These are phyloP conservation scores for Silvanus unidentatus DNA, from an alignment of 2,888 invertebrate genomes.

Conservation along the genomic window DNA sequence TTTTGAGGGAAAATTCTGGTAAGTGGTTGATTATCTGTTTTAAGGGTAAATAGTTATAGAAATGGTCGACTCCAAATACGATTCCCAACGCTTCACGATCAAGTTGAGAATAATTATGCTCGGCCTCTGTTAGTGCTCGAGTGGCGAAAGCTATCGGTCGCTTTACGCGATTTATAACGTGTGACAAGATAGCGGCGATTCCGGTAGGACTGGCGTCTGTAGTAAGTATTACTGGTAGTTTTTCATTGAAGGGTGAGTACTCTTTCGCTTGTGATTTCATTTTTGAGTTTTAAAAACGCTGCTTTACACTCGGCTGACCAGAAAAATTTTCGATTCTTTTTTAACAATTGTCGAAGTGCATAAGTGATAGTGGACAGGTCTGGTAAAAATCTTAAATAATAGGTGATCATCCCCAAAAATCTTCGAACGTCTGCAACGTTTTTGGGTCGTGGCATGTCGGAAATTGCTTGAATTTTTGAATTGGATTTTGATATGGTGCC, in stretches of 20 bases:
- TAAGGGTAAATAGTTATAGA: conserved; percentile 30
- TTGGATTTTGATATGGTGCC: conserved; percentile 1
- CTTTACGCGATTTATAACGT: conserved; percentile 20
- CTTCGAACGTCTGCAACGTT: conserved; percentile 19
- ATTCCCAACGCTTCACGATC: conserved; percentile 33
- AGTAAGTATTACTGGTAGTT: neutral
- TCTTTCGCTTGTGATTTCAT: neutral
- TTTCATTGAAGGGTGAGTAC: neutral
- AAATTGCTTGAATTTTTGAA: conserved; percentile 20
- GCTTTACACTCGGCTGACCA: neutral
- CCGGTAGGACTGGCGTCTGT: neutral
- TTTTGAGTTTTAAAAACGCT: neutral
- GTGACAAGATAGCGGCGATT: neutral
- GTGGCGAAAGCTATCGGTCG: conserved; percentile 29
- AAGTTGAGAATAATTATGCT: conserved; percentile 30
- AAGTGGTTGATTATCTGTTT: conserved; percentile 2
- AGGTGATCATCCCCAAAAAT: conserved; percentile 23
- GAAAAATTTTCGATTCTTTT: neutral
- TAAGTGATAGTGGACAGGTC: conserved; percentile 20
- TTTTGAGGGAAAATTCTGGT: conserved; percentile 11
- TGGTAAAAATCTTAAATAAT: conserved; percentile 21
- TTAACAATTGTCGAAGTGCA: conserved; percentile 1
- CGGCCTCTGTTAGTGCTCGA: conserved; percentile 23
- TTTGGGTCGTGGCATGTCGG: conserved; percentile 19
- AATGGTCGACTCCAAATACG: conserved; percentile 28